A percentile compares a stretch with the other conserved stretches of the same genome.
phyloP scores from a whole-genome alignment of 2,888 invertebrate species.

The Tuta absoluta region DNA sequence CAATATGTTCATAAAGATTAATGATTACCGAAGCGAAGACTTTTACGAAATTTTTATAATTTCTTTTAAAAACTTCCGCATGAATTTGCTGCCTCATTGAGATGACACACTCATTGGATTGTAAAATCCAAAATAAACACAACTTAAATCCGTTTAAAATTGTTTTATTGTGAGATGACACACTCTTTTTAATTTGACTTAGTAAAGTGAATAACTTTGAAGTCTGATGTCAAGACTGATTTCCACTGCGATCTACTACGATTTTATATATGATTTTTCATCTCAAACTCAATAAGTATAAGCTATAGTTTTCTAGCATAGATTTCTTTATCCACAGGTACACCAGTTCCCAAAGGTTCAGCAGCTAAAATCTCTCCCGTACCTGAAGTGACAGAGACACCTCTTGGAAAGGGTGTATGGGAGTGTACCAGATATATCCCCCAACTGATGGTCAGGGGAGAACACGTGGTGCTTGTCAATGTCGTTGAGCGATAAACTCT shows the following conservation, averaged over 20 bases:
- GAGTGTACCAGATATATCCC: conserved; percentile 85
- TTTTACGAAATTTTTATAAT: not conserved
- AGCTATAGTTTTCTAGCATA: not conserved
- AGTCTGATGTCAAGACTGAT: too few relatives aligned
- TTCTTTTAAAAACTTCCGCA: not conserved
- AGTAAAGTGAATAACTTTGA: too few relatives aligned
- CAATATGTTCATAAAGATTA: not conserved
- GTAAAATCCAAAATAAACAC: too few relatives aligned
- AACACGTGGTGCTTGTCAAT: conserved; percentile 85
- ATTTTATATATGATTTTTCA: too few relatives aligned
- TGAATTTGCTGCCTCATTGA: conserved; percentile 2
- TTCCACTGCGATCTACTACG: too few relatives aligned
- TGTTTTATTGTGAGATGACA: too few relatives aligned
- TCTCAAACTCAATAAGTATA: not conserved
- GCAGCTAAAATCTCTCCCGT: conserved; percentile 71
- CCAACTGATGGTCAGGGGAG: conserved; percentile 88
- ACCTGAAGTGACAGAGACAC: conserved; percentile 80
- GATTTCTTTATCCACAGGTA: conserved; percentile 48
- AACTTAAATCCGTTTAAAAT: too few relatives aligned
- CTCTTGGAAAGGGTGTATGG: conserved; percentile 82
- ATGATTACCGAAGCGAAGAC: not conserved
- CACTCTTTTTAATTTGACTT: too few relatives aligned
- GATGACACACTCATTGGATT: too few relatives aligned
- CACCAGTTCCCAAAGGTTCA: conserved; percentile 63
- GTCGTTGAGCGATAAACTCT: conserved; percentile 53